Percentiles rank a stretch among this genome's conserved stretches.
Conservation (phyloP, 2,113 vertebrate species). For the Pluvianellus socialis region DNA sequence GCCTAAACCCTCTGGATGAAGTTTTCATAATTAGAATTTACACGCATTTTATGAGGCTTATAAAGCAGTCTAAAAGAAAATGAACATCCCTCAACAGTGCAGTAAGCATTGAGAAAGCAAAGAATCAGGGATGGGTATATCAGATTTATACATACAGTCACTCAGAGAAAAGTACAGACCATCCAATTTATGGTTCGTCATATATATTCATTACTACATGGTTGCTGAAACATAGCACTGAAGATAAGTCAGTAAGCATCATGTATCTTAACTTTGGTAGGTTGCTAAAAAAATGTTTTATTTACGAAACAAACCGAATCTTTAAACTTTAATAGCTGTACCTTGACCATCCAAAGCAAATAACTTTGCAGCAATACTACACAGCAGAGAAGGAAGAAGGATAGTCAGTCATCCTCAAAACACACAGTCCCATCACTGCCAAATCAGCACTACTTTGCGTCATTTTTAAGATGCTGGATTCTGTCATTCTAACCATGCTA, state of each 20-base stretch:
- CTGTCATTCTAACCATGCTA: background rate
- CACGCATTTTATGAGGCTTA: background rate
- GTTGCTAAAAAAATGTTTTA: background rate
- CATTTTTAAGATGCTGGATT: background rate
- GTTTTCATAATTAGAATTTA: background rate
- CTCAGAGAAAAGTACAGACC: background rate
- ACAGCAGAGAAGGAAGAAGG: rapidly evolving
- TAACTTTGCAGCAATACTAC: background rate
- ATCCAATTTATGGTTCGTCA: background rate
- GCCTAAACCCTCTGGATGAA: background rate
- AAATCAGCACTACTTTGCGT: background rate
- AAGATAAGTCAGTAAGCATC: background rate
- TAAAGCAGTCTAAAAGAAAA: background rate
- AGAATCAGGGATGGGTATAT: background rate
- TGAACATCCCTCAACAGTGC: background rate
- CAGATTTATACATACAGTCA: background rate
- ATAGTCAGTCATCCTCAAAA: background rate
- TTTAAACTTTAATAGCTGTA: background rate
- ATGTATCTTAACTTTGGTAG: background rate
- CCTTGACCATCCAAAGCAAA: background rate
- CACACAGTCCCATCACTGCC: background rate
- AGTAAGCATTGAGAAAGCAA: background rate
- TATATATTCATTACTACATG: rapidly evolving
- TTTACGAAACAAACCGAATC: background rate
- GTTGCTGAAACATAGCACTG: background rate